Conservation (phyloP, 2,113 vertebrate genomes). For the Myotis davidii region DNA sequence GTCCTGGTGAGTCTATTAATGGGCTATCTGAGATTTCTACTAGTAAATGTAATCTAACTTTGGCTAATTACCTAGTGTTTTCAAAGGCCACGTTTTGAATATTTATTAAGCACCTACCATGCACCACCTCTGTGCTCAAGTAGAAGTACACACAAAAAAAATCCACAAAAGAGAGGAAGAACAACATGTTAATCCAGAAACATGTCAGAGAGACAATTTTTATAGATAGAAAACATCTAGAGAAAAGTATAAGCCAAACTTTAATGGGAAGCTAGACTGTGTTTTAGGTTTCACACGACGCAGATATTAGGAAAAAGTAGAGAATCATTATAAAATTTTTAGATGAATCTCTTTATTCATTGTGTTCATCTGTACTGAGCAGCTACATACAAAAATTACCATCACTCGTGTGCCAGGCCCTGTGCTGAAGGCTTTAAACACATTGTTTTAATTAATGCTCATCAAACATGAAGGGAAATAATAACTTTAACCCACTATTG, state of each 20-base stretch:
- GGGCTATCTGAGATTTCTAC: not conserved
- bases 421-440: not conserved
- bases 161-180: not conserved
- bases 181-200: not conserved
- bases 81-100: slow-evolving; percentile 19
- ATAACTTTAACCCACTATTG: not conserved
- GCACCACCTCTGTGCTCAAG: not conserved
- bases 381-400: not conserved
- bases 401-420: not conserved
- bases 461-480: too few relatives aligned
- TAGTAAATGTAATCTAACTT: slow-evolving; percentile 34
- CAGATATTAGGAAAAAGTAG: not conserved
- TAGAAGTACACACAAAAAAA: not conserved
- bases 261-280: not conserved
- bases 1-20: not conserved
- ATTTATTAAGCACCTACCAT: not conserved
- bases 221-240: not conserved
- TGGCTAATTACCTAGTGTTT: not conserved
- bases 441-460: not conserved
- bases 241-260: not conserved
- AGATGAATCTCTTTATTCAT: not conserved
- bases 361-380: not conserved
- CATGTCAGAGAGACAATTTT: not conserved
- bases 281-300: not conserved
- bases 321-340: not conserved